A percentile compares a stretch with the other conserved stretches of the same genome.
phyloP scores from a whole-genome alignment of 2,888 invertebrate genomes.

The Carabus problematicus region DNA sequence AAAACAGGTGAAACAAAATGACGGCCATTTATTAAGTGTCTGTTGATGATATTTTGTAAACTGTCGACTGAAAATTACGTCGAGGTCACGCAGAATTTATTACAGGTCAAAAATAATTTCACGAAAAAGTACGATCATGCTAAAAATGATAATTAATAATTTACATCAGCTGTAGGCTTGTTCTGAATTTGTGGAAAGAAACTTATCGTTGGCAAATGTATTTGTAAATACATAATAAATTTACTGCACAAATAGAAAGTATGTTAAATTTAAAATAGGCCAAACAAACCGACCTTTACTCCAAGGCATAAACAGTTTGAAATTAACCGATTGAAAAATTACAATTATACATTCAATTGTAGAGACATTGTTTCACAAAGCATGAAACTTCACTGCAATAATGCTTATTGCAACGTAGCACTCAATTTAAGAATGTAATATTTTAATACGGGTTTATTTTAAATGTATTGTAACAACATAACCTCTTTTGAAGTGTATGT shows the following conservation, averaged over 20 bases:
- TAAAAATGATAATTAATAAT: conserved; percentile 34
- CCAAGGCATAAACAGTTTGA: too few species aligned
- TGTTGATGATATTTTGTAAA: conserved; percentile 28
- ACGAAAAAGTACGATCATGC: conserved; percentile 12
- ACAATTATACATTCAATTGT: too few species aligned
- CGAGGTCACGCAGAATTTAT: conserved; percentile 23
- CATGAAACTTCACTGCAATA: too few species aligned
- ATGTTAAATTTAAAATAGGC: conserved; percentile 30
- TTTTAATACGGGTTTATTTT: too few species aligned
- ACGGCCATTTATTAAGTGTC: conserved; percentile 5
- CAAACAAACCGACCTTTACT: conserved; percentile 11
- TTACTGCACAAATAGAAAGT: conserved; percentile 21
- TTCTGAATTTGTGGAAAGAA: conserved; percentile 2
- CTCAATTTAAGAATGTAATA: too few species aligned
- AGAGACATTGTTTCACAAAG: too few species aligned
- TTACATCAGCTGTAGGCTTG: conserved; percentile 5
- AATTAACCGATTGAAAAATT: too few species aligned
- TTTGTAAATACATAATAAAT: conserved; percentile 33
- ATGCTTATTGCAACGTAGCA: too few species aligned
- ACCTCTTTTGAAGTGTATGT: too few species aligned
- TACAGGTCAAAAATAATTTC: conserved; percentile 20
- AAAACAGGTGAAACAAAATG: too few species aligned
- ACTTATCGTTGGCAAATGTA: conserved; percentile 34
- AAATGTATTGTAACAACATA: too few species aligned
- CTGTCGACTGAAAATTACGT: conserved; percentile 18